A percentile compares a stretch with the other conserved stretches of the same genome.
Conservation (phyloP, 2,797 vertebrate species). For the Glossophaga mutica region DNA sequence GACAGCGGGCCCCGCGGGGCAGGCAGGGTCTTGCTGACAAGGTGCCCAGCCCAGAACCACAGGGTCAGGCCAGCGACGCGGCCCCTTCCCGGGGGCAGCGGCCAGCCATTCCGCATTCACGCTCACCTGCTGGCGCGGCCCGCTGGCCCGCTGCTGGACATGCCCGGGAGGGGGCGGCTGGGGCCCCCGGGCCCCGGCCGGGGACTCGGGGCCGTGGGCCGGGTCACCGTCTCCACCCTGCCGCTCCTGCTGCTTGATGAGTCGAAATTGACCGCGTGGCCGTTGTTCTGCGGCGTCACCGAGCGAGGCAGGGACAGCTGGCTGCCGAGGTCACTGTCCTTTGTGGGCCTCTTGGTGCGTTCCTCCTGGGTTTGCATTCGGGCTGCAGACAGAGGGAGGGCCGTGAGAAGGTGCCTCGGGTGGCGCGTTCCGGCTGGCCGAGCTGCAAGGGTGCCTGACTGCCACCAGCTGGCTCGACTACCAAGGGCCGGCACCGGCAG, state of each 20-base stretch:
- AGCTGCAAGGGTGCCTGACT: background rate
- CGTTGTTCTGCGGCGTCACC: constrained; percentile 85
- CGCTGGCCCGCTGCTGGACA: constrained; percentile 82
- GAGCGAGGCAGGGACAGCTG: constrained; percentile 84
- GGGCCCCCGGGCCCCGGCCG: constrained; percentile 66
- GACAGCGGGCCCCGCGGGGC: background rate
- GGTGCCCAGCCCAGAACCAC: background rate
- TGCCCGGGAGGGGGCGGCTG: constrained; percentile 78
- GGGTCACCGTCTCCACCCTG: constrained; percentile 87
- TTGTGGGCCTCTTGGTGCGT: constrained; percentile 83
- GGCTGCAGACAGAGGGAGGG: constrained; percentile 78
- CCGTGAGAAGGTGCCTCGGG: background rate
- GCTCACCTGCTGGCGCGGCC: constrained; percentile 83
- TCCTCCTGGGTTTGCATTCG: constrained; percentile 88
- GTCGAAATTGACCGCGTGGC: constrained; percentile 84
- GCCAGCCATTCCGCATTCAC: accelerated
- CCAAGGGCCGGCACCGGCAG: background rate
- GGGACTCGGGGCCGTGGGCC: constrained; percentile 82
- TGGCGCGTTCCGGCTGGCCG: background rate
- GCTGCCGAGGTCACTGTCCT: constrained; percentile 83
- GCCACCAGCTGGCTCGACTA: too few relatives aligned
- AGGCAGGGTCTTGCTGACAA: background rate
- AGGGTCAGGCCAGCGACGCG: too few relatives aligned
- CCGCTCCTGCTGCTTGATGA: constrained; percentile 83
- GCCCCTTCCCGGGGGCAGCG: background rate